Conservation (phyloP, 2,797 vertebrate species). For the Protonibea diacanthus region DNA sequence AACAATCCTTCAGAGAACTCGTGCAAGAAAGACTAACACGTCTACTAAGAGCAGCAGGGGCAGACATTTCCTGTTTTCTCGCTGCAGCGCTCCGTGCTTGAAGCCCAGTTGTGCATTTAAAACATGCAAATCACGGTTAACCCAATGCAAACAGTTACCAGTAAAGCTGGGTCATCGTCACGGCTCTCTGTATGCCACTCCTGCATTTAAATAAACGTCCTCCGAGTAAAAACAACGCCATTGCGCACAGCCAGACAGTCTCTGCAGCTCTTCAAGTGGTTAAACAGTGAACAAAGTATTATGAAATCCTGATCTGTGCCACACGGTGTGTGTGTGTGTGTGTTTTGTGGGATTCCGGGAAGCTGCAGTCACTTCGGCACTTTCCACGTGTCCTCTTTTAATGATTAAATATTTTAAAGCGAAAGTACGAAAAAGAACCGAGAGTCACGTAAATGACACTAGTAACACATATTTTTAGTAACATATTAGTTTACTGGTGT, state of each 20-base stretch:
- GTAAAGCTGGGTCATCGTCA: conserved; percentile 4
- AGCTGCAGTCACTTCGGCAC: conserved; percentile 12
- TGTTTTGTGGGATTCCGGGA: background rate
- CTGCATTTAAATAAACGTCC: conserved; percentile 16
- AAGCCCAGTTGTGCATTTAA: background rate
- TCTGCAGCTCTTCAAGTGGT: background rate
- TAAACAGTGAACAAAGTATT: background rate
- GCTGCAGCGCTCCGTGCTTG: background rate
- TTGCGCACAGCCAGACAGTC: conserved; percentile 10
- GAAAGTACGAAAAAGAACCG: conserved; percentile 49
- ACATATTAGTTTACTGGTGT: background rate
- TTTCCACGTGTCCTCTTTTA: conserved; percentile 25
- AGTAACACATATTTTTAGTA: background rate
- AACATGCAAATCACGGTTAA: background rate
- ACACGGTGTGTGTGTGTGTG: too few relatives aligned
- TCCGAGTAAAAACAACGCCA: conserved; percentile 42
- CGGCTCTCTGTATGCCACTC: background rate
- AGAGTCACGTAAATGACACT: background rate
- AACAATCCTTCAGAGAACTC: background rate
- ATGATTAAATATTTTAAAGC: conserved; percentile 6
- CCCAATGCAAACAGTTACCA: conserved; percentile 55
- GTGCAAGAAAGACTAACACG: background rate
- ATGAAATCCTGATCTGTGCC: background rate
- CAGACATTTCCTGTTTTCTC: background rate
- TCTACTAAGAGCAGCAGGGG: background rate